phyloP scores from a whole-genome alignment of 1,140 invertebrate genomes.

The Sitobion miscanthi region DNA sequence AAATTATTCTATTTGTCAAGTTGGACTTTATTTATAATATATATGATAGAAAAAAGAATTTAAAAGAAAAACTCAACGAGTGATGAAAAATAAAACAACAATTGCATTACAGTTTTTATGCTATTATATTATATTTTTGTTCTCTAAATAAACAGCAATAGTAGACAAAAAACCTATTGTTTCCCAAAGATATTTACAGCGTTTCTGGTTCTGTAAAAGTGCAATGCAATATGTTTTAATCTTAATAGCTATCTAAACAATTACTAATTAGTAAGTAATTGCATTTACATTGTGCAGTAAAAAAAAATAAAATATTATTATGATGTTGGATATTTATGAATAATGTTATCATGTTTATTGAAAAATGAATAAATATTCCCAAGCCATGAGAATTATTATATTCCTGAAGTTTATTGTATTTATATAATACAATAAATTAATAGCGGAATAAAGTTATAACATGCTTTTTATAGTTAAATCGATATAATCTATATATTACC shows the following conservation, averaged over 20 bases:
- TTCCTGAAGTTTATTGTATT: neutral
- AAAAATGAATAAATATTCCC: neutral
- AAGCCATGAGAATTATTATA: neutral
- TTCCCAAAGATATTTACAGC: neutral
- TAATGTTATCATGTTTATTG: neutral
- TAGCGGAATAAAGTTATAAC: neutral
- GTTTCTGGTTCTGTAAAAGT: neutral
- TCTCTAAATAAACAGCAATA: neutral
- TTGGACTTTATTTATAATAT: neutral
- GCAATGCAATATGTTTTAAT: neutral
- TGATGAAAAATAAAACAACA: neutral
- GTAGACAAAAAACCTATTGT: neutral
- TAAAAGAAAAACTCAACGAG: neutral
- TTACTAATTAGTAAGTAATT: neutral
- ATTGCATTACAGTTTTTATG: neutral
- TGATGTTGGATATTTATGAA: neutral
- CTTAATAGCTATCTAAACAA: neutral
- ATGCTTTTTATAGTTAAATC: neutral
- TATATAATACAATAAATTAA: neutral
- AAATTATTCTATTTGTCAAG: slow-evolving; percentile 5
- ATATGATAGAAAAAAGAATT: neutral
- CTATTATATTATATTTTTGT: neutral
- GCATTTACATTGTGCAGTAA: neutral
- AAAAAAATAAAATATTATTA: neutral
- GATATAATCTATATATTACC: neutral